These are phyloP conservation scores for Didymodactylos carnosus DNA, from an alignment of 2,888 invertebrate species.

Conservation along the genomic window DNA sequence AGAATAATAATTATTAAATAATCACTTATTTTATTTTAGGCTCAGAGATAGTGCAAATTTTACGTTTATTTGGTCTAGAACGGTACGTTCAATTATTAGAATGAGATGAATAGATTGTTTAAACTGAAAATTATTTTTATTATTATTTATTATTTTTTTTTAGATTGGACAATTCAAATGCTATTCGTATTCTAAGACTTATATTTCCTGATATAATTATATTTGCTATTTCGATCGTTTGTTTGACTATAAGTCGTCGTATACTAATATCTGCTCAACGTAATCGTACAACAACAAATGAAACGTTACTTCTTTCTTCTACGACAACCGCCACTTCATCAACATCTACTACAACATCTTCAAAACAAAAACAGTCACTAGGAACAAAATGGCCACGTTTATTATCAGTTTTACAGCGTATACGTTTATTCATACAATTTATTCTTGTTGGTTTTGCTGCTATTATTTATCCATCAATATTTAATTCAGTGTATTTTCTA, in stretches of 20 bases:
- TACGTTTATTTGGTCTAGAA: neutral
- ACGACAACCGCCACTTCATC: no score
- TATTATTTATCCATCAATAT: neutral
- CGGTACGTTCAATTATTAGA: neutral
- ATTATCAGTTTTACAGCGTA: neutral
- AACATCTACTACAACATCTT: neutral
- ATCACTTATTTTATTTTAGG: neutral
- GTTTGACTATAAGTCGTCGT: neutral
- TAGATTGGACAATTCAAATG: neutral
- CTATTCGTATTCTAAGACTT: neutral
- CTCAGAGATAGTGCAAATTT: neutral
- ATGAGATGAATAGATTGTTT: neutral
- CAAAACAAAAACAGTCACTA: no score
- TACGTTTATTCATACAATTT: neutral
- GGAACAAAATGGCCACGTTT: neutral
- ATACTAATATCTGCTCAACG: neutral
- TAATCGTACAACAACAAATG: no score
- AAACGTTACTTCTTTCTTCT: no score
- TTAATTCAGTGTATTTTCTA: slow-evolving; percentile 47
- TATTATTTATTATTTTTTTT: no score
- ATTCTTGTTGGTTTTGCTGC: neutral
- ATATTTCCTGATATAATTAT: neutral
- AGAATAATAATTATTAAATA: neutral
- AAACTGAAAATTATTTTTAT: no score
- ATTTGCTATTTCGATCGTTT: neutral